Percentiles rank a stretch among this genome's conserved stretches.
phyloP scores from a whole-genome alignment of 1,140 invertebrate species.

The Portunus trituberculatus region DNA sequence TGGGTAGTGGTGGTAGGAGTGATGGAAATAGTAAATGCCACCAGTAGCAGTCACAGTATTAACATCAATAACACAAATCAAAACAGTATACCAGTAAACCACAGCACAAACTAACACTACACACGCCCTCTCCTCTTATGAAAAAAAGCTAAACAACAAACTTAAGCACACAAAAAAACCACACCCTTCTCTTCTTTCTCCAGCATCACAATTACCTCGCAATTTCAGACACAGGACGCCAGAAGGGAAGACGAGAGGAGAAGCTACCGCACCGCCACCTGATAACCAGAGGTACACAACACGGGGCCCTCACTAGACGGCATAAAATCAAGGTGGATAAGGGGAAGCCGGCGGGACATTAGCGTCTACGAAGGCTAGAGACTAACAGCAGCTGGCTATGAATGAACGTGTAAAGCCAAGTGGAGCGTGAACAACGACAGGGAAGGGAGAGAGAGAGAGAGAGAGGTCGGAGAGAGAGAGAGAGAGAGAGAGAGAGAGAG shows the following conservation, averaged over 20 bases:
- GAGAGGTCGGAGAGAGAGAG: background rate
- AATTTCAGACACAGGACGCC: too few relatives aligned
- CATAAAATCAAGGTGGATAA: background rate
- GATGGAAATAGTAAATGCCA: too few relatives aligned
- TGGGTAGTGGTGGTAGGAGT: too few relatives aligned
- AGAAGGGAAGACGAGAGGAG: background rate
- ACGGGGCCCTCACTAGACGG: background rate
- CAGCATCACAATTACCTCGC: background rate
- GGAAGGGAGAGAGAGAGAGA: background rate
- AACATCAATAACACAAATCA: too few relatives aligned
- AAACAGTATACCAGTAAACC: too few relatives aligned
- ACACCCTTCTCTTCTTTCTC: background rate
- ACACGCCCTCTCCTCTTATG: too few relatives aligned
- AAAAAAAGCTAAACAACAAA: too few relatives aligned
- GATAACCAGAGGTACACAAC: too few relatives aligned
- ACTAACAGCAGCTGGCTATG: slow-evolving; percentile 14
- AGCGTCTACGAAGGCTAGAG: slow-evolving; percentile 13
- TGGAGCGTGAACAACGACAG: background rate
- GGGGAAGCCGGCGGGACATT: background rate
- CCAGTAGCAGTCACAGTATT: too few relatives aligned
- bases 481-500: background rate
- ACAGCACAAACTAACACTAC: too few relatives aligned
- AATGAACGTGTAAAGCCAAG: background rate
- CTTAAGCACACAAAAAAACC: background rate
- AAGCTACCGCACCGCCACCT: background rate